phyloP scores from a whole-genome alignment of 2,888 invertebrate genomes.

The Hydropsyche betteni region DNA sequence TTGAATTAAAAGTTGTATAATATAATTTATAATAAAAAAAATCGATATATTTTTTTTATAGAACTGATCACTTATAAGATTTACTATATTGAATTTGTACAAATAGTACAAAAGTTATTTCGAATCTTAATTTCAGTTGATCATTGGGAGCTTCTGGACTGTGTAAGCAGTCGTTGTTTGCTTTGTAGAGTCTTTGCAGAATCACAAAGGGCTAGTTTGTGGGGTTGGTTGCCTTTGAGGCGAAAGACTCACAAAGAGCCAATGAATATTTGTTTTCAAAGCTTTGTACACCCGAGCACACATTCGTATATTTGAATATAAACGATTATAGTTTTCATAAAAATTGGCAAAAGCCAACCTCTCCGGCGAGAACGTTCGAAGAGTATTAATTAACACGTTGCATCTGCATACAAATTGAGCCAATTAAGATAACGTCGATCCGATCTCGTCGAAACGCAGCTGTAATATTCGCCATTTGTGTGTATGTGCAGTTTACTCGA shows the following conservation, averaged over 20 bases:
- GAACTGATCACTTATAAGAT: too few species aligned
- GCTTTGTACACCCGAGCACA: neutral
- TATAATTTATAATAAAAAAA: too few species aligned
- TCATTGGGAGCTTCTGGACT: neutral
- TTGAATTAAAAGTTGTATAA: too few species aligned
- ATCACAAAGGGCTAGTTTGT: constrained; percentile 38
- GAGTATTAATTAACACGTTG: constrained; percentile 18
- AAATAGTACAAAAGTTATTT: too few species aligned
- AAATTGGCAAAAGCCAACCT: too few species aligned
- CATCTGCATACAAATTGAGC: constrained; percentile 28
- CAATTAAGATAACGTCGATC: constrained; percentile 35
- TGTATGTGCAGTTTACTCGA: constrained; percentile 7
- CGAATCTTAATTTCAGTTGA: too few species aligned
- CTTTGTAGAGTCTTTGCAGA: neutral
- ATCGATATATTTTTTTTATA: too few species aligned
- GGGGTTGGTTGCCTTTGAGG: constrained; percentile 35
- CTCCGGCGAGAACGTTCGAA: neutral
- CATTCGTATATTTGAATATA: too few species aligned
- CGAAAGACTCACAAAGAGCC: constrained; percentile 36
- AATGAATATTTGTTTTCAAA: constrained; percentile 30
- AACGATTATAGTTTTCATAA: too few species aligned
- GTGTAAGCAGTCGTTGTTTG: neutral
- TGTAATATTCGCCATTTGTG: too few species aligned
- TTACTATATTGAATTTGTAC: too few species aligned
- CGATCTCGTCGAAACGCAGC: constrained; percentile 15